Base-by-base conservation (phyloP, 2,888 invertebrate genomes). In the Parthenolecanium corni region DNA sequence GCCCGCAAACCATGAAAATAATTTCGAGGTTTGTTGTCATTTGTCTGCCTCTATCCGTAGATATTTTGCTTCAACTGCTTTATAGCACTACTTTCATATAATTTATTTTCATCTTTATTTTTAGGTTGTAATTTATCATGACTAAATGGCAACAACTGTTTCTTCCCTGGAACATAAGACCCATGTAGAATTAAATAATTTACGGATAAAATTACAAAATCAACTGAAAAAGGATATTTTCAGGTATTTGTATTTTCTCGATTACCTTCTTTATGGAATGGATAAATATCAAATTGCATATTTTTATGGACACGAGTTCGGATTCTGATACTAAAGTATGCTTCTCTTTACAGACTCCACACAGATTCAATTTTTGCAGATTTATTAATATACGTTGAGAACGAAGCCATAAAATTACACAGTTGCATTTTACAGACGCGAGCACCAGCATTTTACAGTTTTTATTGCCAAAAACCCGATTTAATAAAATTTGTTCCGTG, bases 71-170 rank as follows among this genome's bases (percentile, higher is more conserved):
- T n/a, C n/a, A n/a, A n/a, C n/a, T n/a, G n/a, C n/a, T n/a, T n/a
- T n/a, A n/a, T n/a, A n/a, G n/a, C n/a, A n/a, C n/a, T n/a, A n/a
- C n/a, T n/a, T n/a, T n/a, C n/a, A n/a, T n/a, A n/a, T n/a, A n/a
- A n/a, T n/a, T n/a, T n/a, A n/a, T n/a, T 44, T 44, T 44, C 18
- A 14, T 14, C n/a, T 44, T 20, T 21, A 9, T 23, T 40, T 61
- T 18, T 21, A 61, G 61, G 21, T 61, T 18, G 23, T 51, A 21
- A 38, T 23, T 23, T 61, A 61, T 38, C 61, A 61, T 61, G 61
- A 61, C 61, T 61, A 49, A n/a, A 61, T 61, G 61, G 61, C 61
- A 61, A 61, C 38, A 61, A 31, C 21, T 61, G 61, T 47, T 38
- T 61, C 61, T 61, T 51, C 40, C 14, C 31, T 61, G 61, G 51